Evolutionary conservation across 2,888 invertebrate genomes (phyloP).

Genomic region (Drosophila meridiana): DNA sequence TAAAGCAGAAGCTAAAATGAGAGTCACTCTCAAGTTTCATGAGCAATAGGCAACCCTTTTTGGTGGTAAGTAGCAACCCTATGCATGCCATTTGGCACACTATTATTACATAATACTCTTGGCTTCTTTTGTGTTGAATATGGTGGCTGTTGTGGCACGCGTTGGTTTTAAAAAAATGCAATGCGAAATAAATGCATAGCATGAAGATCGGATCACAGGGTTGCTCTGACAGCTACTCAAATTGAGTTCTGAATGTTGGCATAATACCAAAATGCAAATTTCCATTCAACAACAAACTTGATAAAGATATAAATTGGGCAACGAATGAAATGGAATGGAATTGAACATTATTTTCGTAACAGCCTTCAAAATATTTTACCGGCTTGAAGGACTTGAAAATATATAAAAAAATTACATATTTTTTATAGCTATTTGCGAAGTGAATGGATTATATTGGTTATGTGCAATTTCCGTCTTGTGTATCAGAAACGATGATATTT

Average conservation of each 20-base stretch:
- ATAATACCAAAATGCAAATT: constrained; percentile 19
- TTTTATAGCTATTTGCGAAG: no score
- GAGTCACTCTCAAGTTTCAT: constrained; percentile 24
- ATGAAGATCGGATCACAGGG: constrained; percentile 21
- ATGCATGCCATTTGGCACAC: constrained; percentile 63
- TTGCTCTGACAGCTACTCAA: constrained; percentile 40
- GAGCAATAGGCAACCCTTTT: constrained; percentile 49
- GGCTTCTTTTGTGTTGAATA: constrained; percentile 61
- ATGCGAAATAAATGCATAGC: constrained; percentile 19
- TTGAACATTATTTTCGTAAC: not conserved
- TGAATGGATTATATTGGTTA: no score
- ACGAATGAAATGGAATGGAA: not conserved
- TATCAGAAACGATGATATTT: no score
- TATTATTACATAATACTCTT: constrained; percentile 71
- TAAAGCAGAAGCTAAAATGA: constrained; percentile 5
- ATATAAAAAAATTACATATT: no score
- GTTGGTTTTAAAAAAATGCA: constrained; percentile 26
- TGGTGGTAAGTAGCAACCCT: constrained; percentile 45
- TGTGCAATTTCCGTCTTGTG: no score
- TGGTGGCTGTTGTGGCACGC: constrained; percentile 54
- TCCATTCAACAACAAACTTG: not conserved
- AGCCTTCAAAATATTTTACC: not conserved
- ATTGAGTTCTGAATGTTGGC: not conserved
- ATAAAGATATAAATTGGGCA: not conserved
- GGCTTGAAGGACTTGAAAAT: not conserved